These are phyloP conservation scores for Dryomyza anilis DNA, from an alignment of 2,888 invertebrate species.

Conservation along the genomic window DNA sequence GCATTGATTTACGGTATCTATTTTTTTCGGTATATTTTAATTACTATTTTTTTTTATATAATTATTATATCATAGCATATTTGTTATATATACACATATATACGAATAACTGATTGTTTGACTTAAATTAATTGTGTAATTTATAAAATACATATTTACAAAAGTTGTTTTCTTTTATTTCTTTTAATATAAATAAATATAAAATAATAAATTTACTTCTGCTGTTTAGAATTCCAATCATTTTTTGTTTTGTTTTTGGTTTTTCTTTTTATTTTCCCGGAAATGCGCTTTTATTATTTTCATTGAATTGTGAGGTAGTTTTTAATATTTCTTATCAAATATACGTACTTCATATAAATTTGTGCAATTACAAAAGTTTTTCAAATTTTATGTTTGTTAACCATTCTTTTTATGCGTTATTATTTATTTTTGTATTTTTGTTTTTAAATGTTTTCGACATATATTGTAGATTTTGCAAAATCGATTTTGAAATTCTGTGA, in stretches of 20 bases:
- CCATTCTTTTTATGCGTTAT: neutral
- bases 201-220: neutral
- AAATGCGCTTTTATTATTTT: neutral
- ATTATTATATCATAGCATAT: neutral
- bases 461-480: too few species aligned
- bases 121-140: neutral
- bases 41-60: constrained; percentile 3
- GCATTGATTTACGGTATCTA: too few species aligned
- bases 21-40: constrained; percentile 11
- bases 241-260: neutral
- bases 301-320: constrained; percentile 19
- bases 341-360: neutral
- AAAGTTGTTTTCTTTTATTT: neutral
- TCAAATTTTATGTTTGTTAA: neutral
- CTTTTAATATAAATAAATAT: neutral
- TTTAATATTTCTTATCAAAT: neutral
- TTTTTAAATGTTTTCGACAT: neutral
- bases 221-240: neutral
- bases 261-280: neutral
- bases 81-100: constrained; percentile 6
- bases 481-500: too few species aligned
- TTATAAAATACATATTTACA: neutral
- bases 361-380: neutral
- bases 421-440: neutral
- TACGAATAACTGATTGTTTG: constrained; percentile 7